These are phyloP conservation scores for Mesoligia furuncula DNA, from an alignment of 2,888 invertebrate genomes.

Conservation along the genomic window DNA sequence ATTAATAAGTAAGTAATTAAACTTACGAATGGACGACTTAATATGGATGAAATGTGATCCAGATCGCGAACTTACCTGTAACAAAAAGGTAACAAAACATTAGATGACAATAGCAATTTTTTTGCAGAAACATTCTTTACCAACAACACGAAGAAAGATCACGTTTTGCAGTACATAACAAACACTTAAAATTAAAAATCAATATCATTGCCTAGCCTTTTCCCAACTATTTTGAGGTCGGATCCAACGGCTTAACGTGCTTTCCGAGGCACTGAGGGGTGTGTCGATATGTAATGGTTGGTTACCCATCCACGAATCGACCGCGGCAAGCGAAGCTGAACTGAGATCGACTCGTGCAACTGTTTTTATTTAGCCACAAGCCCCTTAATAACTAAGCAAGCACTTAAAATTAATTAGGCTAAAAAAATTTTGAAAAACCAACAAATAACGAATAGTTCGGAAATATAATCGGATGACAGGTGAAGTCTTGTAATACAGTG, in stretches of 20 bases:
- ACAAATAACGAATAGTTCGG: slow-evolving; percentile 14
- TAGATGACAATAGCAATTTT: slow-evolving; percentile 12
- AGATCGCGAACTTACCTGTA: slow-evolving; percentile 62
- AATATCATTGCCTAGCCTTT: not conserved
- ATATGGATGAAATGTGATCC: slow-evolving; percentile 29
- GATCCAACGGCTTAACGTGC: not conserved
- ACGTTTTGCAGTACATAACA: not conserved
- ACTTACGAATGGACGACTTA: slow-evolving; percentile 51
- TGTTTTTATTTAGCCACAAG: not conserved
- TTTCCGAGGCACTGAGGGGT: not conserved
- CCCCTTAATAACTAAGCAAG: not conserved
- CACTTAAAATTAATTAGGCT: slow-evolving; percentile 11
- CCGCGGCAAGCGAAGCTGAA: not conserved
- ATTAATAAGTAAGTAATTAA: slow-evolving; percentile 37
- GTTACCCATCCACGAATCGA: not conserved
- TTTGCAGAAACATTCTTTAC: not conserved
- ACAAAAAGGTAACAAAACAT: slow-evolving; percentile 40
- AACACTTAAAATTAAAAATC: slow-evolving; percentile 4
- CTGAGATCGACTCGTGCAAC: not conserved
- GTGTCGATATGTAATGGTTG: not conserved
- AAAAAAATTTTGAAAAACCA: not conserved
- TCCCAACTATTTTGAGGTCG: not conserved
- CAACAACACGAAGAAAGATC: not conserved
- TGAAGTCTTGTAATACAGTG: slow-evolving; percentile 24
- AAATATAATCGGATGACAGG: slow-evolving; percentile 34